A percentile compares a stretch with the other conserved stretches of the same genome.
phyloP scores from a whole-genome alignment of 1,140 invertebrate species.

The Leptopilina boulardi region DNA sequence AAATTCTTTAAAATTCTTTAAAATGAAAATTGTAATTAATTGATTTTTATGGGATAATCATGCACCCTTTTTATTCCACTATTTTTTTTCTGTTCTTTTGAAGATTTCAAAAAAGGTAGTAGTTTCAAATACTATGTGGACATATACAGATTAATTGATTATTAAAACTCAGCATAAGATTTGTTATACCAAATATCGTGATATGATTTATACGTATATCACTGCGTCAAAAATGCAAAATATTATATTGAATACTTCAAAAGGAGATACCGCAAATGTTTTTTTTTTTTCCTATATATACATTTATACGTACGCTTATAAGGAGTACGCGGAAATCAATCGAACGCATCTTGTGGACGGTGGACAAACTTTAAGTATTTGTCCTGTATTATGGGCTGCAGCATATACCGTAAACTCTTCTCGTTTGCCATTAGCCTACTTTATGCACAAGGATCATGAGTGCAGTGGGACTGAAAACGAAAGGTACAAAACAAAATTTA shows the following conservation, averaged over 20 bases:
- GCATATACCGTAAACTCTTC: slow-evolving; percentile 21
- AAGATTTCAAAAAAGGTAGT: no score
- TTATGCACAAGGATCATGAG: slow-evolving; percentile 15
- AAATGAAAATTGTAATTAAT: no score
- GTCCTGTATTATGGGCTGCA: neutral
- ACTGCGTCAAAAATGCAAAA: neutral
- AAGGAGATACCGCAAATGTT: neutral
- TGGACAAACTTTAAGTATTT: slow-evolving; percentile 24
- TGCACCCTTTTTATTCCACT: no score
- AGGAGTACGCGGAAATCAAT: slow-evolving; percentile 6
- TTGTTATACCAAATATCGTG: neutral
- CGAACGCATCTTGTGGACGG: slow-evolving; percentile 18
- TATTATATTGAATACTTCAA: neutral
- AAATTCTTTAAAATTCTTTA: no score
- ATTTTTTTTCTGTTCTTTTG: no score
- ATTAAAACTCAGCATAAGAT: no score
- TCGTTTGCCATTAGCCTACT: slow-evolving; percentile 48
- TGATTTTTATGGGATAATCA: no score
- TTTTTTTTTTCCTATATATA: neutral
- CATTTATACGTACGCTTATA: neutral
- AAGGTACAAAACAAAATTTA: slow-evolving; percentile 43
- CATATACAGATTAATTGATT: no score
- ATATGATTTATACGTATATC: neutral
- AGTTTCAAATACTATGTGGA: no score
- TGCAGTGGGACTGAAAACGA: slow-evolving; percentile 46